Base-by-base conservation (phyloP, 2,888 invertebrate genomes). In the Caenorhabditis sp. region DNA sequence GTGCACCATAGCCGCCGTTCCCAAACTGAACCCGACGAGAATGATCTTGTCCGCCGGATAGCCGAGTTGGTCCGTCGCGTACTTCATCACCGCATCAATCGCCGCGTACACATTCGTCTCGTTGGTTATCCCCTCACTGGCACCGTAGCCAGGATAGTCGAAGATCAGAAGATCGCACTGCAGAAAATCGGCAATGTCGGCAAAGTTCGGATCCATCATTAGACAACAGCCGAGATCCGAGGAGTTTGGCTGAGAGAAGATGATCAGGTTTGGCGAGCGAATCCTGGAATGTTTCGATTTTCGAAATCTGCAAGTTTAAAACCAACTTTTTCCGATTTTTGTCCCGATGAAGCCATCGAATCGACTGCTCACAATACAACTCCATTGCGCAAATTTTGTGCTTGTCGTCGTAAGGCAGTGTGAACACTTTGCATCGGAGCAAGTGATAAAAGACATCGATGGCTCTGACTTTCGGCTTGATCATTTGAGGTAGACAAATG, bases 151-250 rank as follows among this genome's bases (percentile, higher is more conserved):
- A 0, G 87, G 84, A 65, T 87, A 87, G 51, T 87, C 87, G 55
- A 80, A 87, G 35, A 83, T 83, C 35, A 87, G 70, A 24, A 87
- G 61, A 74, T 87, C 87, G 56, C 85, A 85, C 40, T 84, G 80
- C 0, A 85, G 77, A 28, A 87, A 85, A 53, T 87, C 87, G 47
- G 83, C 84, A 20, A 87, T 87, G 47, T 87, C 87, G 15, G 84
- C 86, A 65, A 85, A 83, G 50, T 87, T 87, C 32, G 87, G 87
- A 58, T 87, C 87, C 84, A 85, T 87, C 74, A 87, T 79, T 15
- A 87, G 74, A 35, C 85, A 85, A 44, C 80, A 71, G 11, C 87
- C 87, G 18, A 87, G 76, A 62, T 87, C 87, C 1, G 87, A 85
- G 11, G 82, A 82, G 51, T 87, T 87, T 20, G 87, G 87, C 62